A percentile compares a stretch with the other conserved stretches of the same genome.
Evolutionary conservation across 2,797 vertebrate species (phyloP).

Genomic region (Sebastes taczanowskii): DNA sequence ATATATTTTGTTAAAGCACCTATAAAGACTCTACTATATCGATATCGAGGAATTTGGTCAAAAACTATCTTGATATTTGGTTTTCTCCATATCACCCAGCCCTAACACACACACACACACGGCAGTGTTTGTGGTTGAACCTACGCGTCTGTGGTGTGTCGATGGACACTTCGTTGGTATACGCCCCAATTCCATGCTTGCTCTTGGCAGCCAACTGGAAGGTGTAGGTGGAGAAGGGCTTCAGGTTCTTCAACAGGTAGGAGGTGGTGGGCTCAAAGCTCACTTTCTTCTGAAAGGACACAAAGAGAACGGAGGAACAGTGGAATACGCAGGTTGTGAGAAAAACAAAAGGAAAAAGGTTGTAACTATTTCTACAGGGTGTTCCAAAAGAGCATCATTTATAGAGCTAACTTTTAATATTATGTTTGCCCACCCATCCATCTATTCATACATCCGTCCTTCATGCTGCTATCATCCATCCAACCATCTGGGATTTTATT

Average conservation of each 20-base stretch:
- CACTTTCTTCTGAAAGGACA: constrained; percentile 83
- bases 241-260: constrained; percentile 93
- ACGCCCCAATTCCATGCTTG: constrained; percentile 94
- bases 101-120: constrained; percentile 36
- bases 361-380: neutral
- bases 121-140: constrained; percentile 76
- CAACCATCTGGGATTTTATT: neutral
- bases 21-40: too few relatives aligned
- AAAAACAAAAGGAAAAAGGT: neutral
- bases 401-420: neutral
- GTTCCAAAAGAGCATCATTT: neutral
- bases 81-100: too few relatives aligned
- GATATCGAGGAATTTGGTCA: too few relatives aligned
- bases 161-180: constrained; percentile 93
- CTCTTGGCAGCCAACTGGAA: constrained; percentile 95
- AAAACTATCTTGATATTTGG: too few relatives aligned
- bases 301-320: neutral
- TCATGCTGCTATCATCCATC: neutral
- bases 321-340: neutral
- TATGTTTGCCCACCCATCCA: neutral
- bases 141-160: constrained; percentile 98
- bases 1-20: neutral
- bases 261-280: constrained; percentile 90
- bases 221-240: constrained; percentile 94
- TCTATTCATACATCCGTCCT: neutral